Percentiles rank a stretch among this genome's conserved stretches.
phyloP scores from a whole-genome alignment of 2,888 invertebrate genomes.

The Stomorhina lunata region DNA sequence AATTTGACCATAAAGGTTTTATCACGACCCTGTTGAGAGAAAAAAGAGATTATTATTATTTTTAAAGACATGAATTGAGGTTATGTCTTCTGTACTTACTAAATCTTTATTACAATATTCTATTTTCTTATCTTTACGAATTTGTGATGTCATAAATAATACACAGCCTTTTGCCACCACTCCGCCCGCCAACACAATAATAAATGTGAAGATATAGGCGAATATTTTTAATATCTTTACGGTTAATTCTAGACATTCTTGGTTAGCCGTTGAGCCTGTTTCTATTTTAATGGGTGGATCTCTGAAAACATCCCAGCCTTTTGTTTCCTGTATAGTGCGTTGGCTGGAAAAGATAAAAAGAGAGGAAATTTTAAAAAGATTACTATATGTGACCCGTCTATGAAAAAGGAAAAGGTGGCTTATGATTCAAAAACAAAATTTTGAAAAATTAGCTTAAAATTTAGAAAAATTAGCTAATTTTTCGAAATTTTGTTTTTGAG shows the following conservation, averaged over 20 bases:
- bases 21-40: constrained; percentile 85
- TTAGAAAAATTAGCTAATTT: no score
- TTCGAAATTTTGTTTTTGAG: no score
- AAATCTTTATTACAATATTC: constrained; percentile 92
- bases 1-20: constrained; percentile 90
- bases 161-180: constrained; percentile 93
- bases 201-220: constrained; percentile 91
- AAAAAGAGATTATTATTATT: not conserved
- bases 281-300: constrained; percentile 94
- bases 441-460: no score
- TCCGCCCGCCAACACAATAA: constrained; percentile 90
- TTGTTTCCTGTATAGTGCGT: constrained; percentile 91
- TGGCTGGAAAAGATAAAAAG: constrained; percentile 81
- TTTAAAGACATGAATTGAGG: not conserved
- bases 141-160: constrained; percentile 95
- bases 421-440: no score
- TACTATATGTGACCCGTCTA: no score
- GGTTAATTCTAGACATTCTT: constrained; percentile 91
- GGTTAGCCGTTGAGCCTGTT: constrained; percentile 93
- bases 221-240: constrained; percentile 91
- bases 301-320: constrained; percentile 98
- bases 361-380: not conserved
- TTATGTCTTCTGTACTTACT: constrained; percentile 81
- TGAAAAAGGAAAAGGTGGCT: no score
- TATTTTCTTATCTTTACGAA: constrained; percentile 87